phyloP scores from a whole-genome alignment of 2,888 invertebrate genomes.

The Cheilosia urbana region DNA sequence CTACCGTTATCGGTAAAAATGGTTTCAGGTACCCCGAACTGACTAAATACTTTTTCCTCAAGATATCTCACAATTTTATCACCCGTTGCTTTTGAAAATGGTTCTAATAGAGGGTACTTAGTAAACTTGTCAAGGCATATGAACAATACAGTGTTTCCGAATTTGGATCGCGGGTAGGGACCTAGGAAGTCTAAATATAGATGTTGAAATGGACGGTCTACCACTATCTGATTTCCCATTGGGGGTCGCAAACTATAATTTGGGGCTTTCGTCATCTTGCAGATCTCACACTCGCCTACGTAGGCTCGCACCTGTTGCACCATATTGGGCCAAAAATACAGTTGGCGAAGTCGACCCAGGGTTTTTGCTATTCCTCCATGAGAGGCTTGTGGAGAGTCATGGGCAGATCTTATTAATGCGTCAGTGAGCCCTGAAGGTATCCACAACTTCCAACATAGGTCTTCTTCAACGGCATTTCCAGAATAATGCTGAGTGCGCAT shows the following conservation, averaged over 20 bases:
- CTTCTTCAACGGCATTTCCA: neutral
- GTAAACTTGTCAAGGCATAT: neutral
- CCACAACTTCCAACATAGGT: neutral
- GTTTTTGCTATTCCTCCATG: conserved; percentile 5
- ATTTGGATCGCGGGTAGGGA: conserved; percentile 21
- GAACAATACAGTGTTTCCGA: neutral
- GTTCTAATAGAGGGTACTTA: neutral
- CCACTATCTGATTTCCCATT: neutral
- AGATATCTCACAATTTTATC: neutral
- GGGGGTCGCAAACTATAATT: neutral
- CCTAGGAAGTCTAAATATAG: conserved; percentile 37
- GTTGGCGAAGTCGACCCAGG: neutral
- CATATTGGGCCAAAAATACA: conserved; percentile 13
- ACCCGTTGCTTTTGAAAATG: neutral
- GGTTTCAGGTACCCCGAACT: neutral
- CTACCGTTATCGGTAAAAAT: conserved; percentile 49
- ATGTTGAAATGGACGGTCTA: conserved; percentile 23
- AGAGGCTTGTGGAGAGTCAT: conserved; percentile 6
- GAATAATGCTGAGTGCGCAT: neutral
- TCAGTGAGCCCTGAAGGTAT: neutral
- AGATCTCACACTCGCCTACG: neutral
- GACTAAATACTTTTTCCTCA: neutral
- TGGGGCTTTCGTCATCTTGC: neutral
- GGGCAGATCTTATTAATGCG: neutral
- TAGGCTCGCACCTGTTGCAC: neutral